phyloP scores from a whole-genome alignment of 2,888 invertebrate species.

The Xylocampa areola region DNA sequence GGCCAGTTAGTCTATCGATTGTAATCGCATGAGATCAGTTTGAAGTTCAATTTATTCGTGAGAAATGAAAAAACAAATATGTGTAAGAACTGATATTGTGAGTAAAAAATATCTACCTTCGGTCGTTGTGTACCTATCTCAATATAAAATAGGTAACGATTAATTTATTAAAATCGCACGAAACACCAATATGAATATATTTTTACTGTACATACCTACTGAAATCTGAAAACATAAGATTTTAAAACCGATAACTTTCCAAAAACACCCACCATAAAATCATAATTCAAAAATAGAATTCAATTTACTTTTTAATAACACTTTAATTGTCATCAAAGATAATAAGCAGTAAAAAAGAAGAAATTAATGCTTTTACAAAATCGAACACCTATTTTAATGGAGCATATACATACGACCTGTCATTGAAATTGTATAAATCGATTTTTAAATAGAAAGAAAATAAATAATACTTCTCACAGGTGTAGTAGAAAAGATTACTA shows the following conservation, averaged over 20 bases:
- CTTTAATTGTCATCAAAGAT: constrained; percentile 41
- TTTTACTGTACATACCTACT: no score
- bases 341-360: constrained; percentile 24
- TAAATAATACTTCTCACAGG: constrained; percentile 40
- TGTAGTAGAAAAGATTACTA: constrained; percentile 50
- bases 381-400: constrained; percentile 40
- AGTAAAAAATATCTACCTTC: no score
- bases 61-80: constrained; percentile 2
- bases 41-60: constrained; percentile 6
- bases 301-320: constrained; percentile 20
- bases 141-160: no score
- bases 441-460: constrained; percentile 54
- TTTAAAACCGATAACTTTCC: neutral
- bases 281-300: constrained; percentile 36
- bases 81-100: no score
- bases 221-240: neutral
- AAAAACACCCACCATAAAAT: constrained; percentile 8
- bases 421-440: constrained; percentile 43
- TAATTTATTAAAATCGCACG: no score
- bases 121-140: no score
- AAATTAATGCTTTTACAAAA: constrained; percentile 31
- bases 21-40: constrained; percentile 12
- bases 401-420: constrained; percentile 22
- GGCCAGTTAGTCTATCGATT: neutral
- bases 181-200: no score